Conservation (phyloP, 2,113 vertebrate species). For the Ailuropoda melanoleuca region DNA sequence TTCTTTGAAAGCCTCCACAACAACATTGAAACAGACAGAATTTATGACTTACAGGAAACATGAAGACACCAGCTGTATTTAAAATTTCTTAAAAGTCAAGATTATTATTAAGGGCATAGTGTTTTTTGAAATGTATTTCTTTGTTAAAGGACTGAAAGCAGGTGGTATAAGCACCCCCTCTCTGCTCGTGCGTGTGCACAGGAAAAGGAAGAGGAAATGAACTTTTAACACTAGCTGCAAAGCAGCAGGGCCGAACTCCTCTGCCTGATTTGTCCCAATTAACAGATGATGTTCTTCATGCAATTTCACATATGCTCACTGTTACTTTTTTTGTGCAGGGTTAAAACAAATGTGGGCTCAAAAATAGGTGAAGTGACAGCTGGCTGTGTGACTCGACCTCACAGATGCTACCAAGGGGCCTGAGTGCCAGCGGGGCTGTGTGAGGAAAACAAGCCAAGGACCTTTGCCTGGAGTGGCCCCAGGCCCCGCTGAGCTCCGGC, state of each 20-base stretch:
- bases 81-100: background rate
- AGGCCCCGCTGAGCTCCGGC: background rate
- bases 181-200: rapidly evolving
- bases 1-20: background rate
- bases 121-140: background rate
- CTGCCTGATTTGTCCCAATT: background rate
- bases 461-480: background rate
- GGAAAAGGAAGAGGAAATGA: background rate
- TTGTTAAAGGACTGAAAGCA: background rate
- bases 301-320: rapidly evolving
- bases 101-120: rapidly evolving
- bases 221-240: background rate
- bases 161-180: rapidly evolving
- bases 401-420: background rate
- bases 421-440: rapidly evolving
- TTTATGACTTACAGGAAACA: background rate
- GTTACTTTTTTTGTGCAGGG: background rate
- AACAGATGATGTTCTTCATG: background rate
- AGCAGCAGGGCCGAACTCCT: background rate
- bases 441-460: background rate
- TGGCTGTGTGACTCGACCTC: background rate
- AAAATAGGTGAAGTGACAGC: background rate
- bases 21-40: background rate
- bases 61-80: background rate
- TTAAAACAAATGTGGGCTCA: background rate